Percentiles rank a stretch among this genome's conserved stretches.
These are phyloP conservation scores for Eumacrocentrus americanus DNA, from an alignment of 2,888 invertebrate genomes.

Conservation along the genomic window DNA sequence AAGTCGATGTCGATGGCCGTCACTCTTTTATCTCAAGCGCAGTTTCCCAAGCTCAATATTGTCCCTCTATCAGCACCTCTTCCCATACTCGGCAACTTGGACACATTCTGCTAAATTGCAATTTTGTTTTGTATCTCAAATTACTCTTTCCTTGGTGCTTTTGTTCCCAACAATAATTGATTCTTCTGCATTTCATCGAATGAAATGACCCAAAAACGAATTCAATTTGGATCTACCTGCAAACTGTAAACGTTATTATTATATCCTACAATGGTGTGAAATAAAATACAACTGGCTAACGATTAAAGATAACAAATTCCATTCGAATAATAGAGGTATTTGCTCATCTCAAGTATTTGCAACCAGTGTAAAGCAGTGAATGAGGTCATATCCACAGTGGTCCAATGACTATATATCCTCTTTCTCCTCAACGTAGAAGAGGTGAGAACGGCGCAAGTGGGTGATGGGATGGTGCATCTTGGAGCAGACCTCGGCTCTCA, in stretches of 20 bases:
- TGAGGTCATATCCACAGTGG: slow-evolving; percentile 14
- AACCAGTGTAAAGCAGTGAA: slow-evolving; percentile 18
- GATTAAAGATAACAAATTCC: slow-evolving; percentile 4
- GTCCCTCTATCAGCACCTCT: slow-evolving; percentile 34
- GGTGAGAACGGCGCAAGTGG: neutral
- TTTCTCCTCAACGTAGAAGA: neutral
- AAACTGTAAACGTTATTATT: too few species aligned
- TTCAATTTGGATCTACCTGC: too few species aligned
- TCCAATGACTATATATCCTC: neutral
- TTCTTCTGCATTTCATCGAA: too few species aligned
- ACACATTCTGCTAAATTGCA: too few species aligned
- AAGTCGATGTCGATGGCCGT: slow-evolving; percentile 32
- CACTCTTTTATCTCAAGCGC: slow-evolving; percentile 36
- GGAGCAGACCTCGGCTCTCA: neutral
- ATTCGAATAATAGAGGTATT: neutral
- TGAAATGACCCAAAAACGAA: too few species aligned
- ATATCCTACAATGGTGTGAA: neutral
- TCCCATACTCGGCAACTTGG: too few species aligned
- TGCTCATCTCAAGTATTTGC: slow-evolving; percentile 11
- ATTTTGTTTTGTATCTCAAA: too few species aligned
- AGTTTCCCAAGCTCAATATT: slow-evolving; percentile 37
- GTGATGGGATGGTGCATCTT: slow-evolving; percentile 1
- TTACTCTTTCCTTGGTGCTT: too few species aligned
- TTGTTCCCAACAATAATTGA: too few species aligned
- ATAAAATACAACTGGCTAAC: slow-evolving; percentile 5